A percentile compares a stretch with the other conserved stretches of the same genome.
Conservation (phyloP, 2,797 vertebrate genomes). For the Peromyscus nudipes region DNA sequence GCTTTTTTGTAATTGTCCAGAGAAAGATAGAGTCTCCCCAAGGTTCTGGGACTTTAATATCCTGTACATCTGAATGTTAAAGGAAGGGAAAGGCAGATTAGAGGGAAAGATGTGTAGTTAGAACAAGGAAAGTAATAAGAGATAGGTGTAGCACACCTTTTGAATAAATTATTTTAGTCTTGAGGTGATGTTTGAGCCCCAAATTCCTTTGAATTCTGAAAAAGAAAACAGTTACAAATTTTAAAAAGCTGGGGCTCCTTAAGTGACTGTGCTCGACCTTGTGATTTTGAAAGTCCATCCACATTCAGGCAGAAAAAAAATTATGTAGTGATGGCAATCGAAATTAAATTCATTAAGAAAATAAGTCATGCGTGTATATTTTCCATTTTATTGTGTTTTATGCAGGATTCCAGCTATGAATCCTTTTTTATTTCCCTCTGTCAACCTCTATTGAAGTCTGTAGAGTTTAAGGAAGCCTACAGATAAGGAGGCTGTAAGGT, state of each 20-base stretch:
- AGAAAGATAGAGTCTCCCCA: not conserved
- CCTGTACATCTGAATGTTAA: not conserved
- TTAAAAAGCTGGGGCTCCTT: not conserved
- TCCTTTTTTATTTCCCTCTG: conserved; percentile 28
- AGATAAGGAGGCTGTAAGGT: conserved; percentile 34
- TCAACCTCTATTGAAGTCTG: conserved; percentile 61
- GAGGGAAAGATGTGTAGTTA: fast-evolving
- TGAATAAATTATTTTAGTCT: conserved; percentile 50
- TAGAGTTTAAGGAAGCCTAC: conserved; percentile 40
- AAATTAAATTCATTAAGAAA: conserved; percentile 69
- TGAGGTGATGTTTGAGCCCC: not conserved
- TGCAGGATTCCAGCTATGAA: not conserved
- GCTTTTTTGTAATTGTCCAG: not conserved
- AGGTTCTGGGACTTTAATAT: not conserved
- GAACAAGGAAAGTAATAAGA: not conserved
- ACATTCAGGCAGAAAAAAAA: conserved; percentile 63
- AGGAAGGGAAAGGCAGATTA: no score
- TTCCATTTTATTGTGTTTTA: conserved; percentile 14
- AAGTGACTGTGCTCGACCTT: conserved; percentile 24
- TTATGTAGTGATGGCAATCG: not conserved
- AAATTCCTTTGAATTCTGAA: conserved; percentile 42
- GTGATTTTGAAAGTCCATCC: conserved; percentile 5
- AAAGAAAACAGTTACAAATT: conserved; percentile 1
- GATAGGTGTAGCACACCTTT: not conserved
- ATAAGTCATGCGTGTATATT: not conserved